phyloP scores from a whole-genome alignment of 2,797 vertebrate genomes.

The Anisognathus igniventris region DNA sequence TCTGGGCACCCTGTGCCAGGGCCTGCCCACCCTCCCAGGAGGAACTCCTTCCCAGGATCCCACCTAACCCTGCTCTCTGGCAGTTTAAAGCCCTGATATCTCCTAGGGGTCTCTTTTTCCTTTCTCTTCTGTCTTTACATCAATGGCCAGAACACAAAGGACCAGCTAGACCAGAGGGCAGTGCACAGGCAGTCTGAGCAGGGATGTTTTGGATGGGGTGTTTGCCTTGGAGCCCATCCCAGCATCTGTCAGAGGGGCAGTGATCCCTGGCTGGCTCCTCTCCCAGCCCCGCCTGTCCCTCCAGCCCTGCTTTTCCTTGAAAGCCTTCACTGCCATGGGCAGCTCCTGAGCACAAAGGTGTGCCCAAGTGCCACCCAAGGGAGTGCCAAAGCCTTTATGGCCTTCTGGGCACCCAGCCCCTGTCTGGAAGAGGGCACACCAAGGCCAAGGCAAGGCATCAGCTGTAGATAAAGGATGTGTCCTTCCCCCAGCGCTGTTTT shows the following conservation, averaged over 20 bases:
- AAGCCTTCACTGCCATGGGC: fast-evolving
- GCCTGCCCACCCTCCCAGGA: fast-evolving
- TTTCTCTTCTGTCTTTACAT: neutral
- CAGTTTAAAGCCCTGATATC: neutral
- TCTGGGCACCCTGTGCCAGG: neutral
- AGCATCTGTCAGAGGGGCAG: neutral
- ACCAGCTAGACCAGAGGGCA: neutral
- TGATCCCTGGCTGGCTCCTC: neutral
- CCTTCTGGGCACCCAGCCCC: neutral
- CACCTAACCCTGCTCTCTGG: neutral
- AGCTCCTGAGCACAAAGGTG: neutral
- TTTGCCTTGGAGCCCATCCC: constrained; percentile 35
- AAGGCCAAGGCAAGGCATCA: fast-evolving
- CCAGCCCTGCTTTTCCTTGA: neutral
- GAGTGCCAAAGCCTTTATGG: neutral
- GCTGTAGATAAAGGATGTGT: neutral
- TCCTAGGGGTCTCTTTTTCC: neutral
- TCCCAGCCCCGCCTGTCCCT: neutral
- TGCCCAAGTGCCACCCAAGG: neutral
- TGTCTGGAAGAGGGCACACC: neutral
- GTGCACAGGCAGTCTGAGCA: neutral
- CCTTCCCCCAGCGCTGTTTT: neutral
- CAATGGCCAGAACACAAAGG: fast-evolving
- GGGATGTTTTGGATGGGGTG: neutral
- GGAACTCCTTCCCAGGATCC: neutral